Evolutionary conservation across 2,797 vertebrate genomes (phyloP).

Genomic region (Sandelia bainsii): DNA sequence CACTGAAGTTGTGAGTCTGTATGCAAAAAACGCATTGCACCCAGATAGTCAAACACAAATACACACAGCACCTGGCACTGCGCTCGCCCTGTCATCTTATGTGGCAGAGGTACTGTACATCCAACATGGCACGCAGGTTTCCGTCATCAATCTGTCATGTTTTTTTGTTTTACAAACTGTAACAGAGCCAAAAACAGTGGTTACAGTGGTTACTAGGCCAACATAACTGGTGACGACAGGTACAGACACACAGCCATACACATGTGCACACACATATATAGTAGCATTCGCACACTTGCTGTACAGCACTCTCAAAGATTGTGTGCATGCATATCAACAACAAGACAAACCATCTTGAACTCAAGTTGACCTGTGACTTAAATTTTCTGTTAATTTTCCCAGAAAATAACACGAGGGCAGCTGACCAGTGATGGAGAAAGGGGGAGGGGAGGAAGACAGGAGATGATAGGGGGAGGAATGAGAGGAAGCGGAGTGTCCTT

Average conservation of each 20-base stretch:
- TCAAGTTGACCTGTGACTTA: constrained; percentile 5
- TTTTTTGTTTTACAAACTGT: constrained; percentile 53
- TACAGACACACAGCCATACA: constrained; percentile 3
- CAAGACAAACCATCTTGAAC: constrained; percentile 12
- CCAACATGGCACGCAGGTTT: constrained; percentile 19
- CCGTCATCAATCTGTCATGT: constrained; percentile 52
- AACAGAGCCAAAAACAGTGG: constrained; percentile 49
- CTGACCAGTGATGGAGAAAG: constrained; percentile 19
- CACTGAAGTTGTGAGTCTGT: not conserved
- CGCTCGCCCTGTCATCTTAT: not conserved
- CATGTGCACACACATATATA: not conserved
- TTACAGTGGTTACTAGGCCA: constrained; percentile 53
- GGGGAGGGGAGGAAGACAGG: constrained; percentile 34
- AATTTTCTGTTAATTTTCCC: constrained; percentile 6
- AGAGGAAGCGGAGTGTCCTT: constrained; percentile 77
- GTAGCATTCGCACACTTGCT: not conserved
- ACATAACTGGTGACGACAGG: constrained; percentile 37
- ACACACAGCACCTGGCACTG: not conserved
- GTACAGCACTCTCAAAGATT: not conserved
- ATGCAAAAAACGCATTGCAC: not conserved
- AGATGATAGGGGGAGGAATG: constrained; percentile 53
- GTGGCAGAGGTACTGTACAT: constrained; percentile 35
- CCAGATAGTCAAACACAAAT: not conserved
- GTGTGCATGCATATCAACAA: not conserved
- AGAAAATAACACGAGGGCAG: constrained; percentile 39